A percentile compares a stretch with the other conserved stretches of the same genome.
Evolutionary conservation across 1,140 invertebrate species (phyloP).

Genomic region (Drosophila tsacasi): DNA sequence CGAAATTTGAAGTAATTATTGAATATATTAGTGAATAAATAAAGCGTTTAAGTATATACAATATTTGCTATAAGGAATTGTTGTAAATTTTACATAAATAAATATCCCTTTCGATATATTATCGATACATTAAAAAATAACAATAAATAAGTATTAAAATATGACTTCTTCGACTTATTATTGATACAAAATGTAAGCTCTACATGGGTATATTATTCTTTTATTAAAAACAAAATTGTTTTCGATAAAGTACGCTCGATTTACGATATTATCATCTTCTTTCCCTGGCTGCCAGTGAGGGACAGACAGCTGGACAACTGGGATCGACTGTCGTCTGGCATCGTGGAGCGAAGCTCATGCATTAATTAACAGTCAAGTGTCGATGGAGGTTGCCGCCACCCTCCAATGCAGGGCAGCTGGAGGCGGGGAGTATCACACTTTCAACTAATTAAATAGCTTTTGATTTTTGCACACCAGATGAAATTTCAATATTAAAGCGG

Average conservation of each 20-base stretch:
- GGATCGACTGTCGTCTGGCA: constrained; percentile 55
- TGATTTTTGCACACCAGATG: constrained; percentile 67
- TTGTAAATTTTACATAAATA: background rate
- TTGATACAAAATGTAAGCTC: background rate
- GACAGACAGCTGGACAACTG: constrained; percentile 44
- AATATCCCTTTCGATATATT: background rate
- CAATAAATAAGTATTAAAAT: too few species aligned
- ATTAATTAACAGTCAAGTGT: constrained; percentile 83
- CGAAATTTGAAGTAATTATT: too few species aligned
- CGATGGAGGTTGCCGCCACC: constrained; percentile 41
- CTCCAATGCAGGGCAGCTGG: background rate
- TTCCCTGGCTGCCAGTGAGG: constrained; percentile 5
- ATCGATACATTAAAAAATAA: background rate
- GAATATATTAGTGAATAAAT: too few species aligned
- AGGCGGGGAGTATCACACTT: constrained; percentile 67
- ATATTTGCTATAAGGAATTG: too few species aligned
- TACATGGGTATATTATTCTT: background rate
- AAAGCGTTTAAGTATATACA: too few species aligned
- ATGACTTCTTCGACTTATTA: background rate
- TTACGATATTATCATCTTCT: background rate
- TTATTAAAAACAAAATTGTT: background rate
- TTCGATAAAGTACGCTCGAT: background rate
- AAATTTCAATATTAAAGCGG: constrained; percentile 66
- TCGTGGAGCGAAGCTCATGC: constrained; percentile 65
- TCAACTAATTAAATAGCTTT: constrained; percentile 83